These are phyloP conservation scores for Heptranchias perlo DNA, from an alignment of 2,113 vertebrate species.

Conservation along the genomic window DNA sequence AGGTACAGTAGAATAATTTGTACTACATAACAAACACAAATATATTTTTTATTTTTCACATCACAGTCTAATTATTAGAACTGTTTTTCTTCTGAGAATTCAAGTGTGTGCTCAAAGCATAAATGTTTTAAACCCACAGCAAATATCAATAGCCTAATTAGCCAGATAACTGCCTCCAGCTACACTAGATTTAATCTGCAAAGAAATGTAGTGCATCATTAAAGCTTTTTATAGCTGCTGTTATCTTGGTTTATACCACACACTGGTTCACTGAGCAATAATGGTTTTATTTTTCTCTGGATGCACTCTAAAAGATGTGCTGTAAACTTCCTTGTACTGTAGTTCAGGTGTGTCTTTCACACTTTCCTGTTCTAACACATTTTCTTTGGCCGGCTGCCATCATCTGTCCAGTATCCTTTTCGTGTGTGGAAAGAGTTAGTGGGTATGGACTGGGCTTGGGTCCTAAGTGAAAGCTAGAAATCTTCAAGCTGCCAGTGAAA, in stretches of 20 bases:
- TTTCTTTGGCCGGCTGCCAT: too few relatives aligned
- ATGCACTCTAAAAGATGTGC: not conserved
- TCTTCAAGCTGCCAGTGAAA: not conserved
- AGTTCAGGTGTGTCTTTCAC: not conserved
- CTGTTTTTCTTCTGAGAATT: not conserved
- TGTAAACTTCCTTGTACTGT: not conserved
- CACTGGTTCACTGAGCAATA: not conserved
- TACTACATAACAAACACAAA: not conserved
- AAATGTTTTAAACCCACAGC: not conserved
- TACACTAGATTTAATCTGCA: not conserved
- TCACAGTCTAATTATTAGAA: not conserved
- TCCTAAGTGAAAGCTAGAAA: not conserved
- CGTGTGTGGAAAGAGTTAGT: not conserved
- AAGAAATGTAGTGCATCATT: not conserved
- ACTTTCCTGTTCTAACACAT: not conserved
- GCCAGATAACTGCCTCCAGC: not conserved
- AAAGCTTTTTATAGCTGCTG: not conserved
- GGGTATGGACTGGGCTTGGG: too few relatives aligned
- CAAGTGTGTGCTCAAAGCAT: not conserved
- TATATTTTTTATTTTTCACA: not conserved
- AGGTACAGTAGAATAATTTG: not conserved
- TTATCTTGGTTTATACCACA: not conserved
- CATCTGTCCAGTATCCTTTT: not conserved
- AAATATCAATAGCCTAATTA: not conserved
- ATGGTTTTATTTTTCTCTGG: not conserved